Evolutionary conservation across 1,140 invertebrate genomes (phyloP).

Genomic region (Trachelipus rathkii): DNA sequence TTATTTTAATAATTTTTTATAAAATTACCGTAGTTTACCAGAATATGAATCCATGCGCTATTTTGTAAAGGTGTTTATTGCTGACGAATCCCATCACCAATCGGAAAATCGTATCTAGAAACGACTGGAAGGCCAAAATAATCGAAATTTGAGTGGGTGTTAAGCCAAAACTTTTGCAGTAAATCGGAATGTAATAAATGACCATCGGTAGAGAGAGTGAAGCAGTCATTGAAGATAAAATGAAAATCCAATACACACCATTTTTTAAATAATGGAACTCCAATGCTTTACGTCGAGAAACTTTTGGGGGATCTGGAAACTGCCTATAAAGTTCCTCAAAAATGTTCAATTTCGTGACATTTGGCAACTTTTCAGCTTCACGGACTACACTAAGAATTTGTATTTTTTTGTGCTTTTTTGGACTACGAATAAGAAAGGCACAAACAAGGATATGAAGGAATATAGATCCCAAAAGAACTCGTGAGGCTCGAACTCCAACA

Average conservation of each 20-base stretch:
- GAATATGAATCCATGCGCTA: neutral
- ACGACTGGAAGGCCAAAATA: neutral
- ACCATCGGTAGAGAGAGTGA: neutral
- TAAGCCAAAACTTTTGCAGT: slow-evolving; percentile 14
- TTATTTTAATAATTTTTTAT: too few species aligned
- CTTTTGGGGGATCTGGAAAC: neutral
- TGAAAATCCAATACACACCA: neutral
- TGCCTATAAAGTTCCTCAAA: neutral
- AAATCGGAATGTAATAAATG: slow-evolving; percentile 3
- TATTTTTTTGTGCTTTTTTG: neutral
- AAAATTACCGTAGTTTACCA: neutral
- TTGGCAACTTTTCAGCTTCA: too few species aligned
- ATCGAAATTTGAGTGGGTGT: neutral
- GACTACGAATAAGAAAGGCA: slow-evolving; percentile 4
- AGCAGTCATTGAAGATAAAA: neutral
- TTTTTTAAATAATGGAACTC: neutral
- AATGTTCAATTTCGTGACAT: neutral
- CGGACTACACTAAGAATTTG: neutral
- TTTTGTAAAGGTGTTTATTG: slow-evolving; percentile 2
- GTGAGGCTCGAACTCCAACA: neutral
- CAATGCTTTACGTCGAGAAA: neutral
- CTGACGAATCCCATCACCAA: slow-evolving; percentile 7
- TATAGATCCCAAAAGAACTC: neutral
- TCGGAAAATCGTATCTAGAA: neutral
- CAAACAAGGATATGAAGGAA: neutral